Base-by-base conservation (phyloP, 2,888 invertebrate species). In the Pharmacophagus antenor region DNA sequence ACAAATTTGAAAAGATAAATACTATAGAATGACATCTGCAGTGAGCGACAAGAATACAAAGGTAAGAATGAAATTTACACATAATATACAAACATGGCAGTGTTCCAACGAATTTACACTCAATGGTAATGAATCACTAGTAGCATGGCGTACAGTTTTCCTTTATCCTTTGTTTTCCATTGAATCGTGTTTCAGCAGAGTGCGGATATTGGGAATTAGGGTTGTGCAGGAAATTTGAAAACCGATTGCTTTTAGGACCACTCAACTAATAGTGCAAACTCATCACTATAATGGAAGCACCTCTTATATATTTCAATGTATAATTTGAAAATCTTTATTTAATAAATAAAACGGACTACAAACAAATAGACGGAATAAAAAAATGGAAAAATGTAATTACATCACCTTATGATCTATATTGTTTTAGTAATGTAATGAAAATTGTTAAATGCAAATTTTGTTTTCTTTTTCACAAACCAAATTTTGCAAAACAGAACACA, bases 121-220 rank as follows among this genome's bases (percentile, higher is more conserved):
- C 56, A 56, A 61, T 61, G 25, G 61, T 56, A 31, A 52, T 61
- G 61, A 61, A 27, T 61, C 61, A 61, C 52, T 51, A 23, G 27
- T 37, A n/a, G 53, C 18, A 46, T 37, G 44, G 50, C 42, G 57
- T 42, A 31, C 58, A 31, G 47, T 56, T 61, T 61, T 56, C 61
- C 48, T 52, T 42, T 22, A 56, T 61, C 52, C 56, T 61, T 61
- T 57, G 57, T 57, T 57, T 57, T 53, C 62, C 53, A 54, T 63
- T 64, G 65, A 62, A 69, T 66, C 70, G 69, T 71, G 70, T 75
- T 73, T 68, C 65, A 67, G 63, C 70, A 58, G 71, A 70, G 68
- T 77, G 71, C 88, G 89, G 88, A 89, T 88, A 90, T 90, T 85
- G 85, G 86, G 76, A 84, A 88, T 83, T 84, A 79, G 89, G 89